Percentiles rank a stretch among this genome's conserved stretches.
Evolutionary conservation across 1,140 invertebrate genomes (phyloP).

Genomic region (Leptoteleia sp.): DNA sequence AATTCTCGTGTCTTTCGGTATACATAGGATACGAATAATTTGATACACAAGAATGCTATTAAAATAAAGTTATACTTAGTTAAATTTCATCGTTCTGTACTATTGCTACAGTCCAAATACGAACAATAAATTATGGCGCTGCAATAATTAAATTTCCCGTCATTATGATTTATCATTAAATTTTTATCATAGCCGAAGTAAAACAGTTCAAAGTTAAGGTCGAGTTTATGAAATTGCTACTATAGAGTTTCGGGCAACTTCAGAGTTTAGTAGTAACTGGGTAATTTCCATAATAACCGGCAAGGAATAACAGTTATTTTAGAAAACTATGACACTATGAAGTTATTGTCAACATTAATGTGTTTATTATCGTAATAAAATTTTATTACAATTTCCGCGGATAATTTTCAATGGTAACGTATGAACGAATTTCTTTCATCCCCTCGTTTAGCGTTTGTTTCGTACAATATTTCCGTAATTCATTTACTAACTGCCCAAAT

Average conservation of each 20-base stretch:
- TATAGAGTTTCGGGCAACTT: slow-evolving; percentile 34
- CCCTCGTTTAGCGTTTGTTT: no score
- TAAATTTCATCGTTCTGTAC: no score
- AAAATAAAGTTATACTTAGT: no score
- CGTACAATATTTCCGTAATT: no score
- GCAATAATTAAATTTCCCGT: slow-evolving; percentile 10
- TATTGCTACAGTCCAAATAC: not conserved
- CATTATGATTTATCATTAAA: slow-evolving; percentile 14
- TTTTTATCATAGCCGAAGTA: slow-evolving; percentile 13
- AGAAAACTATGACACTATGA: slow-evolving; percentile 35
- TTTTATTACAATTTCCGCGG: slow-evolving; percentile 6
- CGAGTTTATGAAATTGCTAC: slow-evolving; percentile 40
- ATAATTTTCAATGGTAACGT: slow-evolving; percentile 22
- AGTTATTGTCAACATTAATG: slow-evolving; percentile 40
- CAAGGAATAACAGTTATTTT: slow-evolving; percentile 44
- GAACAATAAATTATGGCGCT: slow-evolving; percentile 5
- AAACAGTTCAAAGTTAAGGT: slow-evolving; percentile 32
- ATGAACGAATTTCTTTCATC: not conserved
- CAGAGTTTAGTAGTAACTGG: slow-evolving; percentile 40
- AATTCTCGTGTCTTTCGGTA: no score
- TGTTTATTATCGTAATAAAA: slow-evolving; percentile 28
- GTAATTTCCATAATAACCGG: slow-evolving; percentile 45
- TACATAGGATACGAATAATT: no score
- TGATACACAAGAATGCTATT: no score
- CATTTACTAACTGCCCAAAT: no score